phyloP scores from a whole-genome alignment of 2,113 vertebrate species.

The Anas platyrhynchos region DNA sequence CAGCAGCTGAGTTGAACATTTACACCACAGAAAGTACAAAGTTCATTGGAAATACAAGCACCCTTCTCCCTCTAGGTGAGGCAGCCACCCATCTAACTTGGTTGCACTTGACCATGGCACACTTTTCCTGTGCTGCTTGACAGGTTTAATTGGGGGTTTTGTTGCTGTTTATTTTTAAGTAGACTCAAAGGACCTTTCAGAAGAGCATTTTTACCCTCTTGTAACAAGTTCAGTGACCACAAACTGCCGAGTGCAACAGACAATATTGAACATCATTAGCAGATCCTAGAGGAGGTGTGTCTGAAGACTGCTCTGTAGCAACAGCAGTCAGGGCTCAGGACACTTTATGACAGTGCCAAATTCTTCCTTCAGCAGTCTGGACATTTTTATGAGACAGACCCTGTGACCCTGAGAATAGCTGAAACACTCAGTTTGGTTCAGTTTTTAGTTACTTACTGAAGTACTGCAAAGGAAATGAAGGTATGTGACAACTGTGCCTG shows the following conservation, averaged over 20 bases:
- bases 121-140: background rate
- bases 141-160: background rate
- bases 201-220: background rate
- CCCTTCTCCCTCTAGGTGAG: background rate
- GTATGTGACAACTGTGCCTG: background rate
- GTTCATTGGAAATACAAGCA: background rate
- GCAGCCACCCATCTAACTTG: background rate
- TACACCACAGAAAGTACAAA: background rate
- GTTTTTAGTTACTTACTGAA: background rate
- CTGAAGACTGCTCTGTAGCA: background rate
- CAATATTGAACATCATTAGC: fast-evolving
- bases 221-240: background rate
- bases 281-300: background rate
- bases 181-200: background rate
- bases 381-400: background rate
- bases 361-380: background rate
- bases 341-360: background rate
- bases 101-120: background rate
- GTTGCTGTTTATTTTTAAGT: background rate
- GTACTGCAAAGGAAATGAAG: background rate
- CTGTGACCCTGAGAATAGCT: background rate
- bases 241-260: background rate
- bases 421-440: background rate
- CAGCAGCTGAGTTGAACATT: background rate
- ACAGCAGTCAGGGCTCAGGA: background rate